Evolutionary conservation across 2,888 invertebrate species (phyloP), one percentile per base, ranked within the genome.

Genomic region (Gortyna flavago): DNA sequence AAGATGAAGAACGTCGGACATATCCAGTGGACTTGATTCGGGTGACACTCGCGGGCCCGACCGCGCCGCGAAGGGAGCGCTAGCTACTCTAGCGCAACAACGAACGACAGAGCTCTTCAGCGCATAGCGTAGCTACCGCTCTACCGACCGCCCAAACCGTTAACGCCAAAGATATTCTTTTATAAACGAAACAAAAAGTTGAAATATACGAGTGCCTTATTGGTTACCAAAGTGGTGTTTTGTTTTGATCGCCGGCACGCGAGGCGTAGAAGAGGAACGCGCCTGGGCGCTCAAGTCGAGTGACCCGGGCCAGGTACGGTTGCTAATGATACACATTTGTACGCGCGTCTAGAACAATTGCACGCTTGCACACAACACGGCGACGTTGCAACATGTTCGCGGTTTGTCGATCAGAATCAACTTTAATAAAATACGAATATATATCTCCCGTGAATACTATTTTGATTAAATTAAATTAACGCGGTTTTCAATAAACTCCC

Each of bases 301-400:
- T 97, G 97, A 97, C 97, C 97, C 97, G 98, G 98, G 97, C 98
- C 97, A 98, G 98, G 98, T 98, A 98, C 97, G 97, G 97, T 98
- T 95, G 93, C 95, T 94, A 93, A 90, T 94, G 92, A 92, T 93
- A 90, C 90, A 89, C 80, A 78, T 89, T 80, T 85, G 65, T 80
- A 93, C 95, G 93, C 95, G 91, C 93, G 95, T 91, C 95, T 87
- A 93, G 93, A 87, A 95, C 95, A 94, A 94, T 92, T 92, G 91
- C 91, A 90, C 90, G 59, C 81, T 79, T 57, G 81, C 83, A 87
- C 83, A 66, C 69, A 32, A 72, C 51, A 82, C 70, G 48, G 69
- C 73, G 75, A 84, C 76, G 81, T 88, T 84, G 79, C 82, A 88
- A 85, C 87, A 85, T 85, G 84, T 70, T 65, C 82, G 85, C 84